A percentile compares a stretch with the other conserved stretches of the same genome.
phyloP scores from a whole-genome alignment of 53 echinoderm and acorn worm genomes.

The Glandiceps talaboti region DNA sequence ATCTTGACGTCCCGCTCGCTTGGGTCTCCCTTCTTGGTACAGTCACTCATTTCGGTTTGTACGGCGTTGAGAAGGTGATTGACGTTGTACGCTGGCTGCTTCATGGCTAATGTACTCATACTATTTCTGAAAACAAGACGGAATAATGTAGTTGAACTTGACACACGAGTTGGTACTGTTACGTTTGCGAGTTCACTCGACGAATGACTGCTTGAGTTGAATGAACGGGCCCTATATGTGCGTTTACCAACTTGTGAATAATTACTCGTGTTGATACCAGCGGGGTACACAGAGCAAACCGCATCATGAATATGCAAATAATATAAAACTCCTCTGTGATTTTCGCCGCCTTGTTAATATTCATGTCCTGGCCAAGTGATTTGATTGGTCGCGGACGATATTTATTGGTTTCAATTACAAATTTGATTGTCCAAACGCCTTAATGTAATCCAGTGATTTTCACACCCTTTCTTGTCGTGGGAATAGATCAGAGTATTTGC shows the following conservation, averaged over 20 bases:
- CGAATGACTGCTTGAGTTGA: not conserved
- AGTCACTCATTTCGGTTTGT: constrained; percentile 49
- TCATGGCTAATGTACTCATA: constrained; percentile 47
- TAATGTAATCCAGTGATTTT: not conserved
- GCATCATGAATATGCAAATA: not conserved
- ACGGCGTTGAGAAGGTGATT: constrained; percentile 61
- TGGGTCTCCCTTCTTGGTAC: constrained; percentile 64
- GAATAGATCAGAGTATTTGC: not conserved
- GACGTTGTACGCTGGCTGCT: constrained; percentile 48
- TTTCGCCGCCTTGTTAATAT: not conserved
- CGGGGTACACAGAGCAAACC: not conserved
- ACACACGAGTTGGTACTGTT: not conserved
- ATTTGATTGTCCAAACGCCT: not conserved
- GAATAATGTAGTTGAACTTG: not conserved
- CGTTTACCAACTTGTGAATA: not conserved
- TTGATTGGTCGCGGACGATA: not conserved
- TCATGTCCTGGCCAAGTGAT: not conserved
- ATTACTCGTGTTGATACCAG: not conserved
- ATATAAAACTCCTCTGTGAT: not conserved
- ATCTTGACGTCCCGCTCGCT: constrained; percentile 70
- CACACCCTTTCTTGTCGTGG: not conserved
- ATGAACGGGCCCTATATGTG: not conserved
- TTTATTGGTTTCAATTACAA: not conserved
- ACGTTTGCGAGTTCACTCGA: not conserved
- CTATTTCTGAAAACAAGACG: not conserved